Conservation (phyloP, 2,113 vertebrate species). For the Narcine bancroftii region DNA sequence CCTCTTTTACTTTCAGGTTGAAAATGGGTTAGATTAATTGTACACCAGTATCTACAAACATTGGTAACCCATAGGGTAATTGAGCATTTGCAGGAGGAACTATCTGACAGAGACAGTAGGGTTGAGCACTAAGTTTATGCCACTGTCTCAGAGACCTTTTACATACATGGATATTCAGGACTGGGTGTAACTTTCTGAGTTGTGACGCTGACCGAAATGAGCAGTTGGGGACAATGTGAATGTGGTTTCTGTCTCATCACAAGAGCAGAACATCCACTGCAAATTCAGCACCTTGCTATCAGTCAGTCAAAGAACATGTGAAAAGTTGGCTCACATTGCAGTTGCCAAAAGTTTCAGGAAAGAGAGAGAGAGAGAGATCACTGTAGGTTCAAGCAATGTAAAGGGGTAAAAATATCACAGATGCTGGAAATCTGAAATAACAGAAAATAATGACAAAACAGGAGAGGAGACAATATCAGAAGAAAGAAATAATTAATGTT, state of each 20-base stretch:
- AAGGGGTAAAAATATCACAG: background rate
- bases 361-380: background rate
- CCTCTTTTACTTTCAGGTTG: background rate
- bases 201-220: too few species aligned
- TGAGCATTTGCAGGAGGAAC: background rate
- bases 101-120: background rate
- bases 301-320: background rate
- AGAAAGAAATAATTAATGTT: too few species aligned
- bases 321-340: background rate
- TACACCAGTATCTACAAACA: background rate
- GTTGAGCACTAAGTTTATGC: too few species aligned
- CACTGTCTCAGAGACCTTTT: too few species aligned
- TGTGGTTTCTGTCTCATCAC: background rate
- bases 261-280: background rate
- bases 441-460: too few species aligned
- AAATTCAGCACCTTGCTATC: background rate
- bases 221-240: background rate
- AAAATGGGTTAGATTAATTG: too few species aligned
- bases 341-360: background rate
- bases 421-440: too few species aligned
- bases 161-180: too few species aligned
- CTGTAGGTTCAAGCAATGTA: background rate
- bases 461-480: too few species aligned
- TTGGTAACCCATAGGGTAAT: background rate
- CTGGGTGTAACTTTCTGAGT: too few species aligned